Evolutionary conservation across 1,140 invertebrate species (phyloP).

Genomic region (Apis florea): DNA sequence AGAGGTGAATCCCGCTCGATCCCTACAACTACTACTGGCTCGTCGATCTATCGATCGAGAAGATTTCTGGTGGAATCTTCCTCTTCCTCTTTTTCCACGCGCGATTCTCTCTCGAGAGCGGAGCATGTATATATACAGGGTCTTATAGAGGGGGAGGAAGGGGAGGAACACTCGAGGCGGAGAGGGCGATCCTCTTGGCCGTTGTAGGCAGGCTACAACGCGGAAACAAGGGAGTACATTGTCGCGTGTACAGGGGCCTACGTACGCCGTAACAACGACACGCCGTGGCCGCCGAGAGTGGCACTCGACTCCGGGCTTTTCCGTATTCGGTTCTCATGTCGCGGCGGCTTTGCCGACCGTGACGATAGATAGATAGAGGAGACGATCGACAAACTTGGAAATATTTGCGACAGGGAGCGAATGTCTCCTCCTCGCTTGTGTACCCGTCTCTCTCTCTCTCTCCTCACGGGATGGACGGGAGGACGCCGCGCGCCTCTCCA

Average conservation of each 20-base stretch:
- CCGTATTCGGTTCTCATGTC: conserved; percentile 67
- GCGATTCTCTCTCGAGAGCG: too few species aligned
- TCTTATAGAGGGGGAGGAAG: too few species aligned
- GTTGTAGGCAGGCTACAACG: conserved; percentile 59
- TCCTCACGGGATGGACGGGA: background rate
- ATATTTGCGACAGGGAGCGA: conserved; percentile 72
- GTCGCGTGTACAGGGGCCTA: conserved; percentile 47
- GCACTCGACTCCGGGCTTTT: conserved; percentile 48
- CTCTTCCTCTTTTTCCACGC: too few species aligned
- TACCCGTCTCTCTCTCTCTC: background rate
- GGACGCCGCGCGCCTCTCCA: background rate
- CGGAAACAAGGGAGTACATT: conserved; percentile 69
- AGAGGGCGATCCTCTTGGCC: conserved; percentile 23
- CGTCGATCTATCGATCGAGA: too few species aligned
- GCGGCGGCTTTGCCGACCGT: conserved; percentile 52
- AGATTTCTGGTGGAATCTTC: too few species aligned
- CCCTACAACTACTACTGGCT: too few species aligned
- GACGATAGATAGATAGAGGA: conserved; percentile 58
- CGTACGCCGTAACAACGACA: conserved; percentile 56
- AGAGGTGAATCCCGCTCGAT: too few species aligned
- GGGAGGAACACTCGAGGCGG: conserved; percentile 50
- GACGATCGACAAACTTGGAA: conserved; percentile 74
- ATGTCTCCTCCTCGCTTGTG: background rate
- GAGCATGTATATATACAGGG: too few species aligned
- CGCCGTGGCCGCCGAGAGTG: conserved; percentile 26